Base-by-base conservation (phyloP, 2,888 invertebrate genomes). In the Cheiracanthium punctorium region DNA sequence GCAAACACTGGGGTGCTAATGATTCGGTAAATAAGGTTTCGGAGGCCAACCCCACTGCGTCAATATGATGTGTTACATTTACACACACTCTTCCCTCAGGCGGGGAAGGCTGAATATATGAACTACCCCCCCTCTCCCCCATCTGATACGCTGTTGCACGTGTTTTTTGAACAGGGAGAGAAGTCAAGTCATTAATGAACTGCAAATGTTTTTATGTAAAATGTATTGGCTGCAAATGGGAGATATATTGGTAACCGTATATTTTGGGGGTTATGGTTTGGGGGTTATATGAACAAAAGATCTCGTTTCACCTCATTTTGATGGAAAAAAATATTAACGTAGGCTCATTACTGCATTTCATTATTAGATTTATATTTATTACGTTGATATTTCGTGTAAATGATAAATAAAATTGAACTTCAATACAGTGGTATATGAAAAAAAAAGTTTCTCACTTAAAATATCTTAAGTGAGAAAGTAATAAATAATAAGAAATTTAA, bases 11-110 rank as follows among this genome's bases (percentile, higher is more conserved):
- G 58, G 67, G 30, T 32, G 82, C 72, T 84, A 84, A 84, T 84
- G 82, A 84, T 77, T 84, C 77, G 72, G 82, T 84, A 84, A 84
- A 84, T 84, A 84, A 76, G 43, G 77, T 73, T 76, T 64, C 33
- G 43, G n/a, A 20, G 76, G 70, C 75, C 82, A 37, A 58, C 71
- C 82, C 71, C 64, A 58, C 67, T 75, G 76, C 82, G 76, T 82
- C 82, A 82, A 82, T 82, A 76, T 76, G 71, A 71, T 70, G 69
- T 17, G 43, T 48, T 48, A 48, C 43, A 48, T 17, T 14, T 17
- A 17, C 58, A 20, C 24, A 24, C 58, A 58, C 24, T 58, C 0
- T 20, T 20, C 58, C 58, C 24, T 17, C 24, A 58, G 58, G 58
- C 58, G 24, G 58, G 24, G 58, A 8, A 48, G 14, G n/a, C 43